A percentile compares a stretch with the other conserved stretches of the same genome.
Conservation (phyloP, 1,140 invertebrate species). For the Drosophila pallidifrons region DNA sequence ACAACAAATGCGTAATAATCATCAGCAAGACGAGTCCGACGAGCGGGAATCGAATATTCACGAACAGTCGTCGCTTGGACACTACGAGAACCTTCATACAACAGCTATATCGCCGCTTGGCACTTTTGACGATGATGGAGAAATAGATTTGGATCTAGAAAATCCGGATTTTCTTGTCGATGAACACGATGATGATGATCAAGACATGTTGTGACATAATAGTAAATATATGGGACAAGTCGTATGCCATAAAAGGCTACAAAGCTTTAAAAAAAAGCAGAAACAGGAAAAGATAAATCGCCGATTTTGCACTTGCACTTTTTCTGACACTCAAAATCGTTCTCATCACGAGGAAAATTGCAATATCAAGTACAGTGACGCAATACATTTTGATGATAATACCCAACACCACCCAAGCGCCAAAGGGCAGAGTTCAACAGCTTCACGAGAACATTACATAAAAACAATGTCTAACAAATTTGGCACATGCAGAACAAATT, state of each 20-base stretch:
- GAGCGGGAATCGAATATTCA: constrained; percentile 24
- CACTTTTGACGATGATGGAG: constrained; percentile 65
- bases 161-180: constrained; percentile 85
- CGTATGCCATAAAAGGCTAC: constrained; percentile 10
- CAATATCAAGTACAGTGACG: neutral
- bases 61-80: constrained; percentile 21
- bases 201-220: constrained; percentile 86
- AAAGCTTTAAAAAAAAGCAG: neutral
- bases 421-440: neutral
- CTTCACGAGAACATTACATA: neutral
- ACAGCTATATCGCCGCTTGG: constrained; percentile 84
- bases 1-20: constrained; percentile 32
- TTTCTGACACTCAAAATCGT: constrained; percentile 4
- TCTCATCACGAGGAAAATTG: neutral
- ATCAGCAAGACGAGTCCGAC: constrained; percentile 27
- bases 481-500: neutral
- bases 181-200: constrained; percentile 85
- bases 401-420: neutral
- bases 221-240: constrained; percentile 18
- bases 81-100: constrained; percentile 64
- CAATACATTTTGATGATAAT: neutral
- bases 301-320: neutral
- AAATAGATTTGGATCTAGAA: constrained; percentile 78
- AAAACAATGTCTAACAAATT: neutral
- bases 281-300: neutral